Conservation (phyloP, 1,140 invertebrate genomes). For the Lucilia cuprina region DNA sequence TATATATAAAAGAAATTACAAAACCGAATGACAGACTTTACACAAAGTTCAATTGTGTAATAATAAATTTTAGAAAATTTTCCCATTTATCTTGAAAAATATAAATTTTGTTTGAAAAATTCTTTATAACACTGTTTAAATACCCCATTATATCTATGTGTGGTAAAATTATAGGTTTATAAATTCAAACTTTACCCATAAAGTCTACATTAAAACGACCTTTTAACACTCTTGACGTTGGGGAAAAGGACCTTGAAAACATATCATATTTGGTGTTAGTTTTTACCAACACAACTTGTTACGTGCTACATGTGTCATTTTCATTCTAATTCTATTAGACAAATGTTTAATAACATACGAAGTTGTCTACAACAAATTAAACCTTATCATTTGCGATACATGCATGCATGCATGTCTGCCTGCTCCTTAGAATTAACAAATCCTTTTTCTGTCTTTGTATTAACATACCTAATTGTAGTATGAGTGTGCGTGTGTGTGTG, state of each 20-base stretch:
- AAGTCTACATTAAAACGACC: neutral
- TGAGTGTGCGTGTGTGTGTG: neutral
- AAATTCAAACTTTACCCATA: neutral
- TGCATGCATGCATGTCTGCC: too few species aligned
- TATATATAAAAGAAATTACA: too few species aligned
- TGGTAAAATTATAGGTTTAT: neutral
- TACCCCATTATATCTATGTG: too few species aligned
- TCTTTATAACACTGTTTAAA: too few species aligned
- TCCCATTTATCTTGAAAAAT: too few species aligned
- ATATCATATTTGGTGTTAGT: neutral
- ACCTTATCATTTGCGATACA: slow-evolving; percentile 18
- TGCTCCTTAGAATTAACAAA: slow-evolving; percentile 26
- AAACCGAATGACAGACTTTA: too few species aligned
- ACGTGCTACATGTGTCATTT: slow-evolving; percentile 20
- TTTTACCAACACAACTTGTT: neutral
- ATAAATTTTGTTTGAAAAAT: too few species aligned
- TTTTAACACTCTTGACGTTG: neutral
- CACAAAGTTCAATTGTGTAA: too few species aligned
- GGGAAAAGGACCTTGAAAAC: neutral
- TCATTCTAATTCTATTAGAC: slow-evolving; percentile 19
- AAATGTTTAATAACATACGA: neutral
- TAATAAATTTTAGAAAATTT: too few species aligned
- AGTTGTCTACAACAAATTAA: neutral
- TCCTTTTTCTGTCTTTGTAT: too few species aligned
- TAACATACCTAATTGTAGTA: too few species aligned